Percentiles rank a stretch among this genome's conserved stretches.
Evolutionary conservation across 2,113 vertebrate species (phyloP).

Genomic region (Crotalus tigris): DNA sequence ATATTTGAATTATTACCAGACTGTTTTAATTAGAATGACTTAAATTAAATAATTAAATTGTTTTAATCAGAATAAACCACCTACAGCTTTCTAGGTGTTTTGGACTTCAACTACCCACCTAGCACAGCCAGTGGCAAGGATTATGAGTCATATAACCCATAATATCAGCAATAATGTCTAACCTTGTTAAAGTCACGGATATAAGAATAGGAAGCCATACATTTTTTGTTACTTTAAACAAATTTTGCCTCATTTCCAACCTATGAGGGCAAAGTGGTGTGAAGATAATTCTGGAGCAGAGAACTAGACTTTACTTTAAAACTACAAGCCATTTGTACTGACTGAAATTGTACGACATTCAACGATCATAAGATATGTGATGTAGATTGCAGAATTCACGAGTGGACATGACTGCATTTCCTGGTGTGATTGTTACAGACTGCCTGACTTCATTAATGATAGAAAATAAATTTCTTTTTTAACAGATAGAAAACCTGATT

Average conservation of each 20-base stretch:
- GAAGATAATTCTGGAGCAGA: constrained; percentile 6
- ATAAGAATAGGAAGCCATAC: constrained; percentile 28
- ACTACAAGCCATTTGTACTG: constrained; percentile 1
- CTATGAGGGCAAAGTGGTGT: constrained; percentile 28
- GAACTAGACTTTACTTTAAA: constrained; percentile 22
- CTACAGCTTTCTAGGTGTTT: neutral
- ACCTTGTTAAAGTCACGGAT: constrained; percentile 24
- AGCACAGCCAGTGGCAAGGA: neutral
- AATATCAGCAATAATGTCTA: neutral
- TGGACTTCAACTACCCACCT: neutral
- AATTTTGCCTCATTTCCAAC: constrained; percentile 29
- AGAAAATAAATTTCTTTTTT: neutral
- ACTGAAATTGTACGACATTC: neutral
- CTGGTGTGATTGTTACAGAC: constrained; percentile 2
- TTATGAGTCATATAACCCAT: constrained; percentile 22
- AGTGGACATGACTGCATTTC: constrained; percentile 3
- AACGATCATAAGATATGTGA: neutral
- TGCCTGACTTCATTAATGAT: constrained; percentile 16
- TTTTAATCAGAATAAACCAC: neutral
- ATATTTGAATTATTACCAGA: constrained; percentile 29
- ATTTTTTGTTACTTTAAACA: constrained; percentile 42
- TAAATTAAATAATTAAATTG: neutral
- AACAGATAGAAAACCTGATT: neutral
- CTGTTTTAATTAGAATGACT: constrained; percentile 10
- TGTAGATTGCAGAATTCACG: constrained; percentile 17